These are phyloP conservation scores for Psylliodes chrysocephalus DNA, from an alignment of 2,888 invertebrate species.

Conservation along the genomic window DNA sequence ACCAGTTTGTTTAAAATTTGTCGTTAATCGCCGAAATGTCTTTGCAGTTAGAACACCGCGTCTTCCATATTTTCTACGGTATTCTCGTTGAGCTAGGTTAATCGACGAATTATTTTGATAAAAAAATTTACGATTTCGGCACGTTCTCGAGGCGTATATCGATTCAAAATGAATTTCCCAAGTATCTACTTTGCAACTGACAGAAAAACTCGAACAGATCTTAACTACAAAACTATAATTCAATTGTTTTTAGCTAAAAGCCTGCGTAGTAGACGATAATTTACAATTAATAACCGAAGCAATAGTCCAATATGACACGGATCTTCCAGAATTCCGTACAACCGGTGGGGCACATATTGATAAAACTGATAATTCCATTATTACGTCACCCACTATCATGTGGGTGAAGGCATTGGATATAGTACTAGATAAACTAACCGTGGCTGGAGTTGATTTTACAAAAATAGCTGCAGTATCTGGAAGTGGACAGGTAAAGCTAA, in stretches of 20 bases:
- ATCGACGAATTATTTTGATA: too few relatives aligned
- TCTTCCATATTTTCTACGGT: too few relatives aligned
- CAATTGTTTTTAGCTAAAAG: conserved; percentile 80
- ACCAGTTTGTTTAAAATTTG: too few relatives aligned
- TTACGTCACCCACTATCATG: conserved; percentile 87
- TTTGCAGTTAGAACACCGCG: too few relatives aligned
- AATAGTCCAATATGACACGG: conserved; percentile 89
- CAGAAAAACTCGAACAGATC: too few relatives aligned
- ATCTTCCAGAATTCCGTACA: conserved; percentile 90
- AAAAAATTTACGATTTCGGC: too few relatives aligned
- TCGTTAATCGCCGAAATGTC: too few relatives aligned
- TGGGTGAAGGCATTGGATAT: conserved; percentile 97
- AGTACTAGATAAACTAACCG: conserved; percentile 84
- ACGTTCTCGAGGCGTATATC: too few relatives aligned
- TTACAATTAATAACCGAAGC: conserved; percentile 81
- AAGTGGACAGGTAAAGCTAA: conserved; percentile 85
- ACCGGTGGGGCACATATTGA: conserved; percentile 71
- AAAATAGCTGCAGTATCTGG: conserved; percentile 88
- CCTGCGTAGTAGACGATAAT: conserved; percentile 80
- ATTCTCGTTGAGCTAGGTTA: too few relatives aligned
- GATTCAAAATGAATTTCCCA: too few relatives aligned
- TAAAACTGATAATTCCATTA: conserved; percentile 65
- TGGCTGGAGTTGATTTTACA: conserved; percentile 84
- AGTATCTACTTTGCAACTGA: too few relatives aligned
- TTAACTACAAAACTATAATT: too few relatives aligned